Percentiles rank a stretch among this genome's conserved stretches.
phyloP scores from a whole-genome alignment of 2,888 invertebrate species.

The Pristionchus mayeri region DNA sequence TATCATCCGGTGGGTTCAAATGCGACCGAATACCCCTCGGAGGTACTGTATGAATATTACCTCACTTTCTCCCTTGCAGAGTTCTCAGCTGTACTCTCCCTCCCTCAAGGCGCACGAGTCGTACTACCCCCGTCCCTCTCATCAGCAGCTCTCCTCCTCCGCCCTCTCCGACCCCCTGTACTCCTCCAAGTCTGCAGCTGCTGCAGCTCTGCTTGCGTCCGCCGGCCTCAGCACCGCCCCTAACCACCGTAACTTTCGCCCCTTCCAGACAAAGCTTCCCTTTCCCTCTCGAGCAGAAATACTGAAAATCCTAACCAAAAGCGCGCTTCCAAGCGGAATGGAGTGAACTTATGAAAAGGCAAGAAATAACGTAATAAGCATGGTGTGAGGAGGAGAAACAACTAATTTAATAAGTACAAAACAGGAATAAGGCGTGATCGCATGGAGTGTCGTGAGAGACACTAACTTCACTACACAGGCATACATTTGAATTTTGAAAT shows the following conservation, averaged over 20 bases:
- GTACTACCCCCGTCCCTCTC: conserved; percentile 15
- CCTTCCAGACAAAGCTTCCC: neutral
- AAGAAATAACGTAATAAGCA: conserved; percentile 31
- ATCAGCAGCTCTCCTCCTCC: neutral
- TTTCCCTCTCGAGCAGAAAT: neutral
- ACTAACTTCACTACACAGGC: neutral
- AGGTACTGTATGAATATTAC: neutral
- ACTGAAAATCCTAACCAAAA: neutral
- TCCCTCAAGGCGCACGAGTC: conserved; percentile 42
- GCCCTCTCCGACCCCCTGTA: conserved; percentile 28
- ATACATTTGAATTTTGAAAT: neutral
- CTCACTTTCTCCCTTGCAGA: neutral
- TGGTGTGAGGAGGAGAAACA: neutral
- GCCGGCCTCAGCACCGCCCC: conserved; percentile 39
- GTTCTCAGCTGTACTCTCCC: conserved; percentile 47
- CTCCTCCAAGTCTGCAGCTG: conserved; percentile 6
- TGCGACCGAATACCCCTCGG: no score
- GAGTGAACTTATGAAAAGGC: neutral
- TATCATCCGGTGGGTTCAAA: no score
- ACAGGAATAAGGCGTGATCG: neutral
- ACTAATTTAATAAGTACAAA: conserved; percentile 38
- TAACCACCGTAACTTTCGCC: conserved; percentile 36
- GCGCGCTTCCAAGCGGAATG: neutral
- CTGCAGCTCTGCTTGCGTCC: conserved; percentile 22
- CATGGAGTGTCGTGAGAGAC: conserved; percentile 22